Evolutionary conservation across 2,113 vertebrate genomes (phyloP), one percentile per base, ranked within the genome.

Genomic region (Lontra canadensis): DNA sequence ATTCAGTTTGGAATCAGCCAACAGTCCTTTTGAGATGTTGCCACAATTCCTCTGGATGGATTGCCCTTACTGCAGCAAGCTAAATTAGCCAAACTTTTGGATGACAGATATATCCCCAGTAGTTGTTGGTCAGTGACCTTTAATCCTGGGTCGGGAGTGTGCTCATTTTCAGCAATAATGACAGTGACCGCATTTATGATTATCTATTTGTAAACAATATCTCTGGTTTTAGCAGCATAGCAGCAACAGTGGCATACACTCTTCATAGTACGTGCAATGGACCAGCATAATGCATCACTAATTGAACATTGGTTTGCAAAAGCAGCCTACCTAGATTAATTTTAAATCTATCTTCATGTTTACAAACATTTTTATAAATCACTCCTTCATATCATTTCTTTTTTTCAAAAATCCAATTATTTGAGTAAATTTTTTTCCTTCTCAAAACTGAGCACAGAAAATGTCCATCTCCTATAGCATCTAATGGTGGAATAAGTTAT

Each of bases 291-390:
- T 93, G 39, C 23, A 63, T 11, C 18, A 94, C 49, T 57, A 95
- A 42, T 7, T 26, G 87, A 67, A 88, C 0, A 8, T 6, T 85
- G 6, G 10, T 94, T 92, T 79, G 69, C 74, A 95, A 76, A 59
- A 0, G 26, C 25, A 1, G 7, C 31, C 42, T 21, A 73, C 31
- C 9, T 13, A 81, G 44, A 84, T 84, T 63, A 25, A 76, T n/a
- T 93, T 47, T 85, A 96, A 91, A 76, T 90, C 11, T 36, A 61
- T 42, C 21, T 65, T 81, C 14, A 65, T 81, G 55, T 76, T 84
- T 69, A 84, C 0, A 47, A n/a, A 6, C 6, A 31, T 3, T 79
- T 96, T 57, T 82, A 4, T 83, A n/a, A 90, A 34, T 83, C 11
- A 71, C 88, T 7, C 6, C 0, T 86, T 65, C 17, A 12, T 82